Evolutionary conservation across 2,797 vertebrate species (phyloP).

Genomic region (Eurystomus glaucurus): DNA sequence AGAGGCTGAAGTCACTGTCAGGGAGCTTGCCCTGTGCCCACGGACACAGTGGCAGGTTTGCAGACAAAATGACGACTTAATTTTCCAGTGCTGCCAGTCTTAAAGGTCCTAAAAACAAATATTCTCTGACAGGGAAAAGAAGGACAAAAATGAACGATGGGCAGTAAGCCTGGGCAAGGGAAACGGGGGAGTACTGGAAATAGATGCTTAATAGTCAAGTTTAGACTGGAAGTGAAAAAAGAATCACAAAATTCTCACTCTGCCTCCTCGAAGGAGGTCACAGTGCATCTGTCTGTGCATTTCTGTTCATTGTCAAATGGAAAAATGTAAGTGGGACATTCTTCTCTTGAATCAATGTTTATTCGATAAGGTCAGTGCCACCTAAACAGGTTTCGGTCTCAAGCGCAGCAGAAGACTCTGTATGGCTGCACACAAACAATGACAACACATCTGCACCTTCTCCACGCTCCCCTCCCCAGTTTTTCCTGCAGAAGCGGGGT

Average conservation of each 20-base stretch:
- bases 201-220: not conserved
- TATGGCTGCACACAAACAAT: not conserved
- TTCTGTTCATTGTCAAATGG: constrained; percentile 26
- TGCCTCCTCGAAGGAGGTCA: not conserved
- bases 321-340: not conserved
- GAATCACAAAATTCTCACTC: not conserved
- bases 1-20: constrained; percentile 12
- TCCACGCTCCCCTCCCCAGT: not conserved
- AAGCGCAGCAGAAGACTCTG: not conserved
- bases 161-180: not conserved
- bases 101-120: not conserved
- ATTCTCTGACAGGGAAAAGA: not conserved
- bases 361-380: not conserved
- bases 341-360: constrained; percentile 17
- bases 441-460: not conserved
- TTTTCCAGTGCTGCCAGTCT: constrained; percentile 26
- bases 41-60: not conserved
- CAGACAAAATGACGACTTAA: constrained; percentile 18
- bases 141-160: not conserved
- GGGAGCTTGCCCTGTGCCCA: not conserved
- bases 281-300: not conserved
- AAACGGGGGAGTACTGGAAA: not conserved
- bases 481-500: accelerated
- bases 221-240: not conserved
- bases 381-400: not conserved